These are phyloP conservation scores for Plecotus auritus DNA, from an alignment of 2,113 vertebrate genomes.

Conservation along the genomic window DNA sequence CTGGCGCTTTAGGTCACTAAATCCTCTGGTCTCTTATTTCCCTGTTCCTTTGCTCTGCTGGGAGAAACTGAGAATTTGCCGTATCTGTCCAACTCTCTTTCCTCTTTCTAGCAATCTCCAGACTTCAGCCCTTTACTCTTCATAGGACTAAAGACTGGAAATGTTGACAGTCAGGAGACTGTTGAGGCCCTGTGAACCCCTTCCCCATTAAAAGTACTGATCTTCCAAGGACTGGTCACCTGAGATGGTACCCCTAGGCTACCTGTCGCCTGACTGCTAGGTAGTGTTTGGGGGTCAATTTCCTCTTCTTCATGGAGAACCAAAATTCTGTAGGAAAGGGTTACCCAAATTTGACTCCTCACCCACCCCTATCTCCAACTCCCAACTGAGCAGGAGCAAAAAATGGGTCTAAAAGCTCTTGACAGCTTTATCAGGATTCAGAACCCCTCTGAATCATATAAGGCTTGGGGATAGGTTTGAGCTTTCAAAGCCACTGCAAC, in stretches of 20 bases:
- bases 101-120: not conserved
- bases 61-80: conserved; percentile 14
- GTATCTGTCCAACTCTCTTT: conserved; percentile 2
- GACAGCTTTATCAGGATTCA: not conserved
- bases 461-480: not conserved
- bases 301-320: not conserved
- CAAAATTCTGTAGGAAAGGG: not conserved
- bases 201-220: not conserved
- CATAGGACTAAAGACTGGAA: conserved; percentile 22
- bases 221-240: not conserved
- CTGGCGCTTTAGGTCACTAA: conserved; percentile 40
- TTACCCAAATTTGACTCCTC: not conserved
- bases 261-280: not conserved
- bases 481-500: not conserved
- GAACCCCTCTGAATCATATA: not conserved
- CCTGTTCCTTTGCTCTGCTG: conserved; percentile 41
- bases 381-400: not conserved
- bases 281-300: not conserved
- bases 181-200: not conserved
- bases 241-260: not conserved
- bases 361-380: not conserved
- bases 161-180: conserved; percentile 15
- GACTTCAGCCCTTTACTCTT: conserved; percentile 10
- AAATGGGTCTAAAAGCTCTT: conserved; percentile 1
- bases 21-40: conserved; percentile 62